A percentile compares a stretch with the other conserved stretches of the same genome.
Evolutionary conservation across 2,113 vertebrate genomes (phyloP).

Genomic region (Paracanthobrama guichenoti): DNA sequence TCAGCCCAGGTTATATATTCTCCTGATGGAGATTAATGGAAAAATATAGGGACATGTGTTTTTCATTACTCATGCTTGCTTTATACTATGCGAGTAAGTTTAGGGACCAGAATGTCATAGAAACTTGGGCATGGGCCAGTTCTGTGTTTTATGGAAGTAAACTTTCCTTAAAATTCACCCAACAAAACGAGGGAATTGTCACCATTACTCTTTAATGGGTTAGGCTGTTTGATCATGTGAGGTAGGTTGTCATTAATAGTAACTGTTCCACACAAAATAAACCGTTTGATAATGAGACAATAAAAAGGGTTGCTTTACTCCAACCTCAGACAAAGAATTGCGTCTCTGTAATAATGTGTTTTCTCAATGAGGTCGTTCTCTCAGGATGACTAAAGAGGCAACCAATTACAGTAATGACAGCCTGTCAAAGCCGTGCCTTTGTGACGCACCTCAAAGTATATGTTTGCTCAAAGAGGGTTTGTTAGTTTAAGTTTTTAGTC

Average conservation of each 20-base stretch:
- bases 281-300: constrained; percentile 17
- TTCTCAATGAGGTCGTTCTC: constrained; percentile 32
- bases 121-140: not conserved
- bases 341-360: constrained; percentile 3
- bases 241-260: constrained; percentile 14
- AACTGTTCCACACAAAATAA: constrained; percentile 15
- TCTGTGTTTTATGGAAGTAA: not conserved
- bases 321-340: constrained; percentile 31
- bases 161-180: not conserved
- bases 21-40: not conserved
- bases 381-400: constrained; percentile 28
- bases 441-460: constrained; percentile 51
- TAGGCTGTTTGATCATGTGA: constrained; percentile 9
- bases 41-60: not conserved
- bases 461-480: constrained; percentile 32
- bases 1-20: not conserved
- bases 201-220: not conserved
- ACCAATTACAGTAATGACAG: constrained; percentile 44
- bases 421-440: constrained; percentile 50
- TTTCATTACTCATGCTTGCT: not conserved
- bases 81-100: not conserved
- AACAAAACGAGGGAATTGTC: not conserved
- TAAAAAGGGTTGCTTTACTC: not conserved
- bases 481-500: constrained; percentile 45
- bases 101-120: not conserved